phyloP scores from a whole-genome alignment of 2,888 invertebrate species.

The Cephus rjabovi region DNA sequence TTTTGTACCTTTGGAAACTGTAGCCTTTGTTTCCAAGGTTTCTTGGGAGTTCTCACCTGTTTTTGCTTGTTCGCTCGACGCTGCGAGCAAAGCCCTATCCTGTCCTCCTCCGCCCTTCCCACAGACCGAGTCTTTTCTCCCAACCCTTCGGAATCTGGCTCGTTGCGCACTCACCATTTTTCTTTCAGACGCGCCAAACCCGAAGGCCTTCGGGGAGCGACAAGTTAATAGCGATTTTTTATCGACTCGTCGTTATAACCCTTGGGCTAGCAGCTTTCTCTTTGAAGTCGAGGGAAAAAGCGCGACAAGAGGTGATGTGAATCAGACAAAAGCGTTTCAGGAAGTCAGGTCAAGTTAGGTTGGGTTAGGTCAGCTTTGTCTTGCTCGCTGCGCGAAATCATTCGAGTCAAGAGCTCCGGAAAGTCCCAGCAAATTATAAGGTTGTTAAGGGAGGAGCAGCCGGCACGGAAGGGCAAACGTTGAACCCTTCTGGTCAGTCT shows the following conservation, averaged over 20 bases:
- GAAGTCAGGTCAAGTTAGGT: background rate
- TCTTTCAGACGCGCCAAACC: constrained; percentile 1
- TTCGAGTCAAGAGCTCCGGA: background rate
- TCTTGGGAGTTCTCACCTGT: constrained; percentile 13
- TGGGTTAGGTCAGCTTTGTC: background rate
- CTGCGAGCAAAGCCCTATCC: constrained; percentile 10
- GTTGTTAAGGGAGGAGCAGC: background rate
- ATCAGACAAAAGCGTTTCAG: background rate
- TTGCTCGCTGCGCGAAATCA: background rate
- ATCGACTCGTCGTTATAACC: constrained; percentile 48
- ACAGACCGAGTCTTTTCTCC: background rate
- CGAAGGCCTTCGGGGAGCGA: constrained; percentile 9
- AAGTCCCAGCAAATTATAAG: background rate
- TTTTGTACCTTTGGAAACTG: constrained; percentile 33
- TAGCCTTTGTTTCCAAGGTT: constrained; percentile 28
- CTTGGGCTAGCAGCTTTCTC: constrained; percentile 43
- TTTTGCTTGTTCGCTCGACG: constrained; percentile 21
- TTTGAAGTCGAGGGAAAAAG: background rate
- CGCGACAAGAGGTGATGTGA: background rate
- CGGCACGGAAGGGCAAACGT: background rate
- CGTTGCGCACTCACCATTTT: background rate
- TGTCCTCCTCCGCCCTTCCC: constrained; percentile 4
- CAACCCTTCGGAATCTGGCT: background rate
- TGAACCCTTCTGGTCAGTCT: background rate
- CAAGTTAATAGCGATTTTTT: constrained; percentile 41